Evolutionary conservation across 2,888 invertebrate genomes (phyloP).

Genomic region (Amblyteles armatorius): DNA sequence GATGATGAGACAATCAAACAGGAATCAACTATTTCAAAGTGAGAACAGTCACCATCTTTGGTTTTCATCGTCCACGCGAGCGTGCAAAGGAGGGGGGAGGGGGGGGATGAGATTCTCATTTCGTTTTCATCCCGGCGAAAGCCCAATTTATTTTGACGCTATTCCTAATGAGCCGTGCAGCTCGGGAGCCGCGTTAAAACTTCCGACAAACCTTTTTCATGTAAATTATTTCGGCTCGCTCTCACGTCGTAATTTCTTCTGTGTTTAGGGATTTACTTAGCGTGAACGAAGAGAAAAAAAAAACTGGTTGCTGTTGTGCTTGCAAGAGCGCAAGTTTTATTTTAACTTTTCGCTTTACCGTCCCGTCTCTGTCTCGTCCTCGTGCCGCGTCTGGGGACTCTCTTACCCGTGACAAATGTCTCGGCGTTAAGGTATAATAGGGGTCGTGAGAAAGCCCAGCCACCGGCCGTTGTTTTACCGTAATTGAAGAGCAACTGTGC

Average conservation of each 20-base stretch:
- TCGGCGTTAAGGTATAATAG: constrained; percentile 75
- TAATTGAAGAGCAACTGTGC: constrained; percentile 76
- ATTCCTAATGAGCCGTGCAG: constrained; percentile 25
- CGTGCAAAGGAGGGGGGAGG: too few relatives aligned
- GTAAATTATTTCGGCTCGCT: constrained; percentile 35
- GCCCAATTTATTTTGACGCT: not conserved
- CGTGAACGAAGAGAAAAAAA: constrained; percentile 36
- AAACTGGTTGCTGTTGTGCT: constrained; percentile 14
- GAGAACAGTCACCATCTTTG: not conserved
- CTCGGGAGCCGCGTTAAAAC: constrained; percentile 17
- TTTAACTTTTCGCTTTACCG: constrained; percentile 58
- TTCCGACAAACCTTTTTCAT: constrained; percentile 26
- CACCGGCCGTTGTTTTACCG: constrained; percentile 73
- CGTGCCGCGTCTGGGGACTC: constrained; percentile 32
- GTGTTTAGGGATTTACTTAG: constrained; percentile 57
- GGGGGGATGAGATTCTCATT: not conserved
- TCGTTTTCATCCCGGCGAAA: constrained; percentile 1
- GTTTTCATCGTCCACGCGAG: not conserved
- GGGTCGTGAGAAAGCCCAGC: constrained; percentile 60
- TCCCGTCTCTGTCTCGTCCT: constrained; percentile 32
- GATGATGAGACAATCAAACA: not conserved
- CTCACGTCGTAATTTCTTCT: constrained; percentile 27
- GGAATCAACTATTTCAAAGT: not conserved
- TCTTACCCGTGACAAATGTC: constrained; percentile 76
- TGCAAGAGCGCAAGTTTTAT: constrained; percentile 58